Base-by-base conservation (phyloP, 2,113 vertebrate genomes). In the Toxostoma redivivum region DNA sequence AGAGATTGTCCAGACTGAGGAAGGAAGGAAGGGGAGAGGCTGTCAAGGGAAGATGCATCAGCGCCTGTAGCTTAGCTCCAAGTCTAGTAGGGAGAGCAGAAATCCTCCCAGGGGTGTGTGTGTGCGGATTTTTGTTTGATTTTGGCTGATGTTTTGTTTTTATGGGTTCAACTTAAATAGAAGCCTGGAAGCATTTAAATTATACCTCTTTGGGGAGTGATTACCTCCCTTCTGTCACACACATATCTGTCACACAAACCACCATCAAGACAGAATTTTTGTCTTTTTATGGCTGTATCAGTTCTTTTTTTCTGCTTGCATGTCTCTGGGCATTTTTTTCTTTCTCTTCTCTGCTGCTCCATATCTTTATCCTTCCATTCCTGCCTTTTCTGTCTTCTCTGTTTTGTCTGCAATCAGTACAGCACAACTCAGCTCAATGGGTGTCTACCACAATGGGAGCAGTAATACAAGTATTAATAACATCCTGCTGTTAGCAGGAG, bases 401-500 rank as follows among this genome's bases (percentile, higher is more conserved):
- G 19, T 87, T 82, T 78, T 90, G 61, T 72, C 44, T 40, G 23
- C 64, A 54, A 19, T 42, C 60, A 53, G 30, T 17, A 28, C 37
- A 77, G 45, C 77, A 38, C 40, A 72, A 44, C 37, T 35, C 56
- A 60, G 48, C 60, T 84, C 60, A 38, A 50, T 3, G 13, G 70
- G 51, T 61, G 70, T 74, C 80, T 80, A 35, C 50, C 81, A 70
- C 73, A 81, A 81, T 81, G 47, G 69, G 25, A 92, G 66, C 57
- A 65, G 61, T 47, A 97, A 87, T 64, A 78, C 35, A 86, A 86
- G 76, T 82, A 94, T 72, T 90, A 94, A 90, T 76, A 92, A 92
- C 7, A 22, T 86, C 93, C 82, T 88, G 80, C 91, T 96, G 86
- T 64, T 86, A 86, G 83, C 48, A 88, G 48, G 86, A 88, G 62